Conservation (phyloP, 2,888 invertebrate genomes). For the Acanthopleura granulata region DNA sequence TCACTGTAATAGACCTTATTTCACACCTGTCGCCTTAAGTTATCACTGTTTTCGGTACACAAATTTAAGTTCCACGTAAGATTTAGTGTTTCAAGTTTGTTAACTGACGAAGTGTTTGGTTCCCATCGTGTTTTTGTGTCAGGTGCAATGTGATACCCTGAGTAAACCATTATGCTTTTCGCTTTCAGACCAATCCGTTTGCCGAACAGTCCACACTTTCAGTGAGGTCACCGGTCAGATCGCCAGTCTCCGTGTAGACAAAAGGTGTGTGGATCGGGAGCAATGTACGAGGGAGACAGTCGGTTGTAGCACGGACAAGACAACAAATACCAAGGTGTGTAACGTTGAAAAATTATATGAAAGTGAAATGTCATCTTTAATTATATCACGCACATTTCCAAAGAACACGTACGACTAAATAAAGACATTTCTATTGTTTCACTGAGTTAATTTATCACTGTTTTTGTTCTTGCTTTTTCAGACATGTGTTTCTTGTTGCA, state of each 20-base stretch:
- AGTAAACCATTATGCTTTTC: no score
- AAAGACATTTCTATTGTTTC: background rate
- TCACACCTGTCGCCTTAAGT: no score
- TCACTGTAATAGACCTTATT: no score
- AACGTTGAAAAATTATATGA: no score
- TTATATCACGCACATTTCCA: no score
- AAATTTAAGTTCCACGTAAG: no score
- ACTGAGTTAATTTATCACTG: background rate
- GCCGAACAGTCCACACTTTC: background rate
- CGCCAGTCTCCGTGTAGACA: background rate
- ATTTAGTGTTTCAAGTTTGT: no score
- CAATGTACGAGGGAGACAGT: background rate
- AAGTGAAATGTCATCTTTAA: no score
- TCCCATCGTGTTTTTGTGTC: no score
- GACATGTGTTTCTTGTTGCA: constrained; percentile 28
- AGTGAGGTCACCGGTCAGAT: background rate
- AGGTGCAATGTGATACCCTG: no score
- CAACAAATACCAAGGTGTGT: background rate
- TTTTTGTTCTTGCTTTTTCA: background rate
- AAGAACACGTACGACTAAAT: background rate
- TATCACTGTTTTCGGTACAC: no score
- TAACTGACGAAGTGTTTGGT: no score
- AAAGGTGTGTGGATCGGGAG: background rate
- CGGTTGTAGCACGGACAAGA: background rate
- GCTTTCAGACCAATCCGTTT: background rate